Base-by-base conservation (phyloP, 2,888 invertebrate species). In the Chydorus sphaericus region DNA sequence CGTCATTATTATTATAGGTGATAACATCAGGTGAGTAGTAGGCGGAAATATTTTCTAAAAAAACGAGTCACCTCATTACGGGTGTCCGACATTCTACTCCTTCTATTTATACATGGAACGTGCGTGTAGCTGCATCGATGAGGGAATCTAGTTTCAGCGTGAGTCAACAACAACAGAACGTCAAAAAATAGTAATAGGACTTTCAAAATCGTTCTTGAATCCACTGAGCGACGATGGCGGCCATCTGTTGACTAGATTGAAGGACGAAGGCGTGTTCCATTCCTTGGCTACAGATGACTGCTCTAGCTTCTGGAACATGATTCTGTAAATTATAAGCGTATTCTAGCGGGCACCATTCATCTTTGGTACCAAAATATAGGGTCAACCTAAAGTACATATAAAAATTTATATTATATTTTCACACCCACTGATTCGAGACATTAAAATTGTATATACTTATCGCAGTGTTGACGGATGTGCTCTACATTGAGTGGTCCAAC, bases 201-300 rank as follows among this genome's bases (percentile, higher is more conserved):
- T 36, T 16, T n/a, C 37, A n/a, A n/a, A n/a, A n/a, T 26, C 26
- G 23, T 39, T 57, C 52, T 16, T 38, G 8, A 23, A 59, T 54
- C 61, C 61, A 61, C 26, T 33, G 55, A 4, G 49, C 51, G 30
- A 61, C 60, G 31, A 62, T 59, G 11, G 59, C 54, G 3, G 70
- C 72, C 67, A 73, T 68, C 51, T 65, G 64, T 29, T 61, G 59
- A 57, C 69, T 68, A 29, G 65, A 62, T 37, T 66, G 63, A 38
- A 93, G 67, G 5, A 91, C 87, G 76, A 90, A 94, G 3, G 86
- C 81, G 71, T 94, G 93, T 31, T 77, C 74, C 63, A 77, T 77
- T 20, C 76, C 75, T 49, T 75, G 69, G 20, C 73, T 70, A 65
- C 82, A 82, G 20, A 83, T 64, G 59, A 75, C 68, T 3, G 80